A percentile compares a stretch with the other conserved stretches of the same genome.
phyloP scores from a whole-genome alignment of 2,113 vertebrate species.

The Talpa occidentalis region DNA sequence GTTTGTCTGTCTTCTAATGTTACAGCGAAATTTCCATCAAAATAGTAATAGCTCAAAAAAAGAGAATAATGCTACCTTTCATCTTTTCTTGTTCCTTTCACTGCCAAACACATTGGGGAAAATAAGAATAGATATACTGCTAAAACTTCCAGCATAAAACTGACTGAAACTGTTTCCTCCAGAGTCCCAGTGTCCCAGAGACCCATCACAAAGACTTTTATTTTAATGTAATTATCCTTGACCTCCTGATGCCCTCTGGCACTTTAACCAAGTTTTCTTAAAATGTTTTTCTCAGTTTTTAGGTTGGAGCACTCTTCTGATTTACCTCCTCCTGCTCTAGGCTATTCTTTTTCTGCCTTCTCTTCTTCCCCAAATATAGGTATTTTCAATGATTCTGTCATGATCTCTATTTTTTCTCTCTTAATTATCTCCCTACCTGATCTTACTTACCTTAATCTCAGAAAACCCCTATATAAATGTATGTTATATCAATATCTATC shows the following conservation, averaged over 20 bases:
- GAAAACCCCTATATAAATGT: background rate
- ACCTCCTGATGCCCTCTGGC: background rate
- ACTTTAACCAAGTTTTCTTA: background rate
- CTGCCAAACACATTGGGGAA: background rate
- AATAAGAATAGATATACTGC: background rate
- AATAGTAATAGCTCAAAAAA: slow-evolving; percentile 38
- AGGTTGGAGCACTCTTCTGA: background rate
- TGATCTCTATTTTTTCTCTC: background rate
- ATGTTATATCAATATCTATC: background rate
- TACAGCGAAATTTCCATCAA: slow-evolving; percentile 54
- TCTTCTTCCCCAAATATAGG: background rate
- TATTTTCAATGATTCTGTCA: background rate
- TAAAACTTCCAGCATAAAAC: background rate
- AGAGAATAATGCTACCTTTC: background rate
- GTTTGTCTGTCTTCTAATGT: slow-evolving; percentile 46
- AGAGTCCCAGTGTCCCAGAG: background rate
- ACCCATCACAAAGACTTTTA: background rate
- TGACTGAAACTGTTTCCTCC: background rate
- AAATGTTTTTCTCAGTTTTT: background rate
- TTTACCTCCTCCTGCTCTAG: background rate
- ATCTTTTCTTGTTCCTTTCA: slow-evolving; percentile 16
- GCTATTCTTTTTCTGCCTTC: background rate
- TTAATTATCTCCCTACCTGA: background rate
- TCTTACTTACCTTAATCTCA: slow-evolving; percentile 9
- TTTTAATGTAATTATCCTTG: background rate